Conservation (phyloP, 2,888 invertebrate genomes). For the Mellilla xanthometata region DNA sequence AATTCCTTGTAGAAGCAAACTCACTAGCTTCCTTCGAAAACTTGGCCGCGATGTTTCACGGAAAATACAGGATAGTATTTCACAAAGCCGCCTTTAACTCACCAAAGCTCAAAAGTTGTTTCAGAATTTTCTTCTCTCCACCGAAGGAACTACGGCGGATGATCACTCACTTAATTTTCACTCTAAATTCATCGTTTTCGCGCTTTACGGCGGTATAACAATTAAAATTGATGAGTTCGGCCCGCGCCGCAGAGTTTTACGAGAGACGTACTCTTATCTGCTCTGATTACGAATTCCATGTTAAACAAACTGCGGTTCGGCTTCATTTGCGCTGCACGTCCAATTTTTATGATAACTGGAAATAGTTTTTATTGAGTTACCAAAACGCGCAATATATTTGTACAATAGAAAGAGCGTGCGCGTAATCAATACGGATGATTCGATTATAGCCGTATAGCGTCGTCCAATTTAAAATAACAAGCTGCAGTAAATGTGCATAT, state of each 20-base stretch:
- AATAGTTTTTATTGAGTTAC: constrained; percentile 10
- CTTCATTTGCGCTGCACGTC: constrained; percentile 26
- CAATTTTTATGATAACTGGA: constrained; percentile 7
- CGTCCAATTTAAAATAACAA: constrained; percentile 73
- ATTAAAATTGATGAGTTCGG: constrained; percentile 34
- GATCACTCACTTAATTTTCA: constrained; percentile 38
- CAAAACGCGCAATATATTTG: constrained; percentile 14
- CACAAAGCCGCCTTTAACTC: constrained; percentile 55
- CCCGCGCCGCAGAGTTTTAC: constrained; percentile 26
- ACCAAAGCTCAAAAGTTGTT: constrained; percentile 52
- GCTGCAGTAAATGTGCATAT: constrained; percentile 50
- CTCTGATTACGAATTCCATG: constrained; percentile 28
- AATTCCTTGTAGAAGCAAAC: constrained; percentile 21
- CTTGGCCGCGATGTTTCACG: constrained; percentile 46
- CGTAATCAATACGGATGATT: constrained; percentile 42
- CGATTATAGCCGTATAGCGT: constrained; percentile 42
- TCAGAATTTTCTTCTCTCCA: constrained; percentile 42
- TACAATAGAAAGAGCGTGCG: constrained; percentile 28
- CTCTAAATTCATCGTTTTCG: constrained; percentile 33
- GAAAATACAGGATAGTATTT: constrained; percentile 59
- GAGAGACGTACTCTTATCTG: constrained; percentile 16
- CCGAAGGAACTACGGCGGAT: constrained; percentile 27
- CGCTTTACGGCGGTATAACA: constrained; percentile 29
- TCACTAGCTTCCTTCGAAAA: constrained; percentile 37
- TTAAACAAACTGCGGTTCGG: constrained; percentile 27